Percentiles rank a stretch among this genome's conserved stretches.
phyloP scores from a whole-genome alignment of 1,140 invertebrate species.

The Aporrectodea caliginosa region DNA sequence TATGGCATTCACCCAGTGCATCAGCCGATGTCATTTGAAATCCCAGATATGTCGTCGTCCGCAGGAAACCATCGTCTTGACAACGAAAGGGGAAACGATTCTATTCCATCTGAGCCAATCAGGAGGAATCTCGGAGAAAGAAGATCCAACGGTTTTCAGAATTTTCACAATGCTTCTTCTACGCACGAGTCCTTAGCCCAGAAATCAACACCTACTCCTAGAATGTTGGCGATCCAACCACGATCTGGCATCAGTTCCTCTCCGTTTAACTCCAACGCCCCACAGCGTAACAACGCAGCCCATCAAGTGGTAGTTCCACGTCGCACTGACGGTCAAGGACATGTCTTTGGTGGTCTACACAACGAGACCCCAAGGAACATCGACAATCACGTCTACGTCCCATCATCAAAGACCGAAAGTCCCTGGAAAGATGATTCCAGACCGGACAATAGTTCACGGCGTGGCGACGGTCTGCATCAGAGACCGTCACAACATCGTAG shows the following conservation, averaged over 20 bases:
- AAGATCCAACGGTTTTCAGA: not conserved
- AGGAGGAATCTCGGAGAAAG: not conserved
- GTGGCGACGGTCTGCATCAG: no score
- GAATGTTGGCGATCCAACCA: not conserved
- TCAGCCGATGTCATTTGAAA: not conserved
- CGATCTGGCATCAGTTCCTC: not conserved
- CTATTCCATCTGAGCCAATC: not conserved
- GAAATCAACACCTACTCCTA: not conserved
- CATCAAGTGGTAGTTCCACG: no score
- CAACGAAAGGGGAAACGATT: not conserved
- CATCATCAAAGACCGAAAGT: not conserved
- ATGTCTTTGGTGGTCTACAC: not conserved
- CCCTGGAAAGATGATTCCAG: not conserved
- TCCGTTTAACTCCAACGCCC: not conserved
- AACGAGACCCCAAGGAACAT: not conserved
- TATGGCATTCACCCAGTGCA: not conserved
- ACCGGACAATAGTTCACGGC: no score
- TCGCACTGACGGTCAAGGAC: not conserved
- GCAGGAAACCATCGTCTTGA: not conserved
- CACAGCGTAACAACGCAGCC: no score
- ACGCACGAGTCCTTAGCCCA: not conserved
- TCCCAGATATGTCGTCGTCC: not conserved
- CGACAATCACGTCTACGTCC: not conserved
- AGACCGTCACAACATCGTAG: no score
- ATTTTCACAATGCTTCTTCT: not conserved